A percentile compares a stretch with the other conserved stretches of the same genome.
phyloP scores from a whole-genome alignment of 2,888 invertebrate genomes.

The Melitaea athalia region DNA sequence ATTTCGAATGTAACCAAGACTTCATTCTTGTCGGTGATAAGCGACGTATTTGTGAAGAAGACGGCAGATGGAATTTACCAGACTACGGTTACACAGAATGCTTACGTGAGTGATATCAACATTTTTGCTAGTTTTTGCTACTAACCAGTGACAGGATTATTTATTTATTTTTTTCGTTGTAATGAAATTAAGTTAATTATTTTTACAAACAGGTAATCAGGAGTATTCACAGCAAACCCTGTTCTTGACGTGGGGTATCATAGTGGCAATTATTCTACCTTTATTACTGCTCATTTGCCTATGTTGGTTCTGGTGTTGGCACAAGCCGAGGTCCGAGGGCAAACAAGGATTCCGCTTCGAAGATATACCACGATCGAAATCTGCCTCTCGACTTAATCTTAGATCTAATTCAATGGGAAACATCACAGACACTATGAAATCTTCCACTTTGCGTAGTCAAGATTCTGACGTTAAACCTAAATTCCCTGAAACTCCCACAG shows the following conservation, averaged over 20 bases:
- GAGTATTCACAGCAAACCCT: slow-evolving; percentile 87
- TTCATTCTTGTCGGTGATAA: slow-evolving; percentile 93
- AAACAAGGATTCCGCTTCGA: slow-evolving; percentile 81
- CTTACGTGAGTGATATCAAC: slow-evolving; percentile 87
- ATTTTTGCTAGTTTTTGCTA: not conserved
- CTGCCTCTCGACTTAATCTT: slow-evolving; percentile 82
- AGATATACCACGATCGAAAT: slow-evolving; percentile 81
- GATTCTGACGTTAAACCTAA: slow-evolving; percentile 66
- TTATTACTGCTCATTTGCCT: slow-evolving; percentile 83
- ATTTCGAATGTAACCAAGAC: slow-evolving; percentile 95
- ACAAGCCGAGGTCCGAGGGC: slow-evolving; percentile 82
- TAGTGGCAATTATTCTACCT: slow-evolving; percentile 87
- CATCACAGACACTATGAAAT: slow-evolving; percentile 76
- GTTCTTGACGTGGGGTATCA: slow-evolving; percentile 88
- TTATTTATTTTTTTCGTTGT: not conserved
- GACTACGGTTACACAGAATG: slow-evolving; percentile 94
- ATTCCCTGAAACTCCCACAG: slow-evolving; percentile 66
- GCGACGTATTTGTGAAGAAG: slow-evolving; percentile 88
- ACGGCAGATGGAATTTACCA: slow-evolving; percentile 92
- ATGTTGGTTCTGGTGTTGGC: slow-evolving; percentile 84
- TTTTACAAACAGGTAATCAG: slow-evolving; percentile 80
- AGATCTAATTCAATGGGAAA: slow-evolving; percentile 79
- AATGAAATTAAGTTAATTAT: not conserved
- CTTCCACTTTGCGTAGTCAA: slow-evolving; percentile 66
- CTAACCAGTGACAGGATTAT: not conserved